Evolutionary conservation across 2,888 invertebrate species (phyloP), one percentile per base, ranked within the genome.

Genomic region (Nasonovia ribisnigri): DNA sequence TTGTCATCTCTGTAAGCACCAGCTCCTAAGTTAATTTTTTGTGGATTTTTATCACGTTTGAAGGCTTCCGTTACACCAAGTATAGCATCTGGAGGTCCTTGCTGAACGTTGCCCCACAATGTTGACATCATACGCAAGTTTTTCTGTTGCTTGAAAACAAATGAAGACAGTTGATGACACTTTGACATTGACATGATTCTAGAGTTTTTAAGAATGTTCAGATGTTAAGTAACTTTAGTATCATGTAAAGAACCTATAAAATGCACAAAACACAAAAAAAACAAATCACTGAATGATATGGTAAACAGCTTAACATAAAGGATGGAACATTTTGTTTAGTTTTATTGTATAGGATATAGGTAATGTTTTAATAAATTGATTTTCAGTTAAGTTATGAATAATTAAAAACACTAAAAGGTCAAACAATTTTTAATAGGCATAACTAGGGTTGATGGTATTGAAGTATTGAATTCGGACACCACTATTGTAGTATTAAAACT

Each of bases 41-140:
- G 98, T 0, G 98, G 97, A 96, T 98, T 98, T 5, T 96, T 96
- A 96, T 99, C 99, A 94, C 96, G 97, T 96, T 98, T 99, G 96
- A 97, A 99, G 0, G 99, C 99, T 96, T 99, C 99, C 0, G 99
- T 98, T 86, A 99, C 98, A 77, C 99, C 99, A 91, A 99, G 96
- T 96, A 99, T 99, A 48, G 98, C 98, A 96, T 99, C 99, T 11
- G 99, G 99, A 42, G 99, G 99, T 10, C 99, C 99, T 98, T 99
- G 98, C 95, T 97, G 97, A 20, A 99, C 99, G 95, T 98, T 97
- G 94, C 97, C 96, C 97, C 98, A 99, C 97, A 98, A 98, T 95
- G 97, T 97, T 84, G 93, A 93, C n/a, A 93, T 93, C 36, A 60
- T 42, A 20, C 93, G 36, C 48, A 67, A 26, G 43, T 90, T 90